These are phyloP conservation scores for Cossypha niveicapilla DNA, from an alignment of 2,797 vertebrate species.

Conservation along the genomic window DNA sequence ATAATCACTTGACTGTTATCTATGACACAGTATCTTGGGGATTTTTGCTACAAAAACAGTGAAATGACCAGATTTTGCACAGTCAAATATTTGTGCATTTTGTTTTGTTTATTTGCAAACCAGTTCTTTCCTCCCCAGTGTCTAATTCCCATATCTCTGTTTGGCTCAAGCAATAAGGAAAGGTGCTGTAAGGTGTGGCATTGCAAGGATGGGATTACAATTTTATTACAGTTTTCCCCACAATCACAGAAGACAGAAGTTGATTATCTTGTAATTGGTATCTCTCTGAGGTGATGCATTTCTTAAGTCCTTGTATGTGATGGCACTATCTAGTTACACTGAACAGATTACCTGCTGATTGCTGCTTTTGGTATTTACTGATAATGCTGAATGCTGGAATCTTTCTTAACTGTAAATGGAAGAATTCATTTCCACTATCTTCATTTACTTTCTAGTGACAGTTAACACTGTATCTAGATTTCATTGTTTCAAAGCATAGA, in stretches of 20 bases:
- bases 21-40: accelerated
- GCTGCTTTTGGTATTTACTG: conserved; percentile 45
- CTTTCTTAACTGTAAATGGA: conserved; percentile 27
- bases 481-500: conserved; percentile 39
- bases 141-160: background rate
- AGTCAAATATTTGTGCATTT: background rate
- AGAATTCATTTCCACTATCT: conserved; percentile 40
- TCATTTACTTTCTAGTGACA: conserved; percentile 32
- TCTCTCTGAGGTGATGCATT: conserved; percentile 23
- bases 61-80: background rate
- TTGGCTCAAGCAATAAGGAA: background rate
- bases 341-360: conserved; percentile 60
- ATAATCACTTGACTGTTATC: background rate
- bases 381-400: conserved; percentile 42
- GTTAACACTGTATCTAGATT: conserved; percentile 7
- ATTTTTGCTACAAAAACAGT: background rate
- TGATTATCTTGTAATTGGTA: conserved; percentile 42
- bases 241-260: background rate
- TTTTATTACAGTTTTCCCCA: conserved; percentile 13
- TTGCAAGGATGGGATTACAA: background rate
- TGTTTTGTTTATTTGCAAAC: background rate
- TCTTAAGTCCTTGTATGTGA: conserved; percentile 20
- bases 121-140: background rate
- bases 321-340: conserved; percentile 26
- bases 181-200: background rate